Percentiles rank a stretch among this genome's conserved stretches.
phyloP scores from a whole-genome alignment of 2,888 invertebrate genomes.

The Osmoderma eremita region DNA sequence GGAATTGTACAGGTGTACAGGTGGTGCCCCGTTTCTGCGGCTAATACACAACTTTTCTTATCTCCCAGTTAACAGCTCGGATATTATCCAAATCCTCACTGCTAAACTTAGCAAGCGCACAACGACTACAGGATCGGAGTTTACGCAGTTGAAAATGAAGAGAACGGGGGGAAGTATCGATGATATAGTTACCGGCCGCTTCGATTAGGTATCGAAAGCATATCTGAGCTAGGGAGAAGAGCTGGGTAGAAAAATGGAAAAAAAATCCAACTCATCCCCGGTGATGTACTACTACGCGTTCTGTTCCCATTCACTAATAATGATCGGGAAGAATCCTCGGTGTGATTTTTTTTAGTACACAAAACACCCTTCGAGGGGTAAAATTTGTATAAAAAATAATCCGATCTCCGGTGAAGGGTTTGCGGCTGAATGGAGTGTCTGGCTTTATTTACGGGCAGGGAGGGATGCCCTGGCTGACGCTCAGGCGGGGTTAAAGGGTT shows the following conservation, averaged over 20 bases:
- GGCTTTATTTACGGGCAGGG: constrained; percentile 57
- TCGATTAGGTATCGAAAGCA: constrained; percentile 25
- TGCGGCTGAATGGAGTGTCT: constrained; percentile 63
- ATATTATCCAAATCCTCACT: constrained; percentile 27
- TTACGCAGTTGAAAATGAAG: background rate
- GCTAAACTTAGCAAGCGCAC: constrained; percentile 9
- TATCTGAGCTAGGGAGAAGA: background rate
- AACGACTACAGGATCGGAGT: background rate
- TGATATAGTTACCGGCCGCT: constrained; percentile 22
- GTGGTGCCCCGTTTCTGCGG: constrained; percentile 31
- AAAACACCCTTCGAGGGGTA: constrained; percentile 61
- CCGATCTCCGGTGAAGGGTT: constrained; percentile 61
- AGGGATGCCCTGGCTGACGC: constrained; percentile 50
- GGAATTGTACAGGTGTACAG: constrained; percentile 40
- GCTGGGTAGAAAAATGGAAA: background rate
- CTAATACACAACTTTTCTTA: constrained; percentile 40
- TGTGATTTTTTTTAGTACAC: constrained; percentile 60
- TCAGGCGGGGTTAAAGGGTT: constrained; percentile 58
- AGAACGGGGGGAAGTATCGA: constrained; percentile 6
- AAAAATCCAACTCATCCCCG: constrained; percentile 26
- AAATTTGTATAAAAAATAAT: constrained; percentile 63
- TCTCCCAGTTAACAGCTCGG: constrained; percentile 38
- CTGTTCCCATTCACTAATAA: constrained; percentile 34
- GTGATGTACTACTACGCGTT: constrained; percentile 3
- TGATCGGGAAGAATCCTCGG: constrained; percentile 52